phyloP scores from a whole-genome alignment of 2,888 invertebrate species.

The Luffia ferchaultella region DNA sequence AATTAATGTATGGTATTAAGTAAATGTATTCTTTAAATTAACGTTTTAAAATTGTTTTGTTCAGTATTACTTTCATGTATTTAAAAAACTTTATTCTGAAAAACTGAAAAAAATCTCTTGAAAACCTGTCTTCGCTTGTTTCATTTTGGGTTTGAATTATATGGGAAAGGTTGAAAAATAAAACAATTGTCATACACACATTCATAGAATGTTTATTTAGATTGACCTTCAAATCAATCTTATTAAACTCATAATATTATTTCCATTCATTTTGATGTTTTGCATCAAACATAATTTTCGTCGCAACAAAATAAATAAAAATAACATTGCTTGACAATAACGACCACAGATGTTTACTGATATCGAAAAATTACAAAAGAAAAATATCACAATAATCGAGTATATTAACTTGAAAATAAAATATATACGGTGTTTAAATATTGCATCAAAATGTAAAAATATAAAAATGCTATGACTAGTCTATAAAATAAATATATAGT shows the following conservation, averaged over 20 bases:
- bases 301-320: background rate
- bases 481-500: constrained; percentile 4
- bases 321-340: constrained; percentile 2
- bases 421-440: constrained; percentile 5
- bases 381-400: constrained; percentile 6
- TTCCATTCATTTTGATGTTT: constrained; percentile 31
- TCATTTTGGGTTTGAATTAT: constrained; percentile 1
- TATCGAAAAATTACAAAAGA: background rate
- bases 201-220: constrained; percentile 61
- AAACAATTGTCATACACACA: constrained; percentile 30
- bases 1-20: background rate
- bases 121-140: background rate
- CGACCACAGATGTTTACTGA: background rate
- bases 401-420: constrained; percentile 2
- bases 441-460: background rate
- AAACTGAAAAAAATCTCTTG: too few relatives aligned
- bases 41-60: too few relatives aligned
- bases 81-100: too few relatives aligned
- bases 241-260: constrained; percentile 28
- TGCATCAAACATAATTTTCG: constrained; percentile 19
- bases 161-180: constrained; percentile 19
- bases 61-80: too few relatives aligned
- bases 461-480: constrained; percentile 2
- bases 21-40: too few relatives aligned
- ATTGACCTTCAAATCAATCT: constrained; percentile 45